Conservation (phyloP, 2,113 vertebrate genomes). For the Hemibagrus wyckioides region DNA sequence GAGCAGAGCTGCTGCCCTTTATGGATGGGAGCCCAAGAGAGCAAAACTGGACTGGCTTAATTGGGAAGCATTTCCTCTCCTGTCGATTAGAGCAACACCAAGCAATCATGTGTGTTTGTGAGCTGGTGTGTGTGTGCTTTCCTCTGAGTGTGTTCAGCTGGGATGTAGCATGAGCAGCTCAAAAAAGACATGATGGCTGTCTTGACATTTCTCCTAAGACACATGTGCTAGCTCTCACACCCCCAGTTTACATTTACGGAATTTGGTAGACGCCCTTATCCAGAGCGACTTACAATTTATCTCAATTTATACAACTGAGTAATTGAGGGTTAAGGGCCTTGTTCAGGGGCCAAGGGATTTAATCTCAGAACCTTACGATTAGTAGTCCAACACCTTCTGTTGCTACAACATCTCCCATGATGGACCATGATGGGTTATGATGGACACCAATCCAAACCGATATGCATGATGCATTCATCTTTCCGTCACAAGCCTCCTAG, state of each 20-base stretch:
- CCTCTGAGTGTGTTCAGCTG: neutral
- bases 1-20: neutral
- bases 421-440: neutral
- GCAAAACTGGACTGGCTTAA: neutral
- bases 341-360: no score
- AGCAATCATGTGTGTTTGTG: neutral
- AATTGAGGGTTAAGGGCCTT: no score
- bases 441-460: neutral
- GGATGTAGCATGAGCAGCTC: neutral
- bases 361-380: no score
- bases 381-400: no score
- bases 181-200: neutral
- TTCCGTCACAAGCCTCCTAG: constrained; percentile 4
- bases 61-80: neutral
- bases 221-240: neutral
- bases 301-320: no score
- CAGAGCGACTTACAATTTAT: no score
- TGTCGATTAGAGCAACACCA: neutral
- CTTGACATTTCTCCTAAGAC: neutral
- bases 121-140: neutral
- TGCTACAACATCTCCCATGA: no score
- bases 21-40: neutral
- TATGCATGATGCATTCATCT: neutral
- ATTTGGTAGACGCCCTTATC: no score
- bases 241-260: no score